Evolutionary conservation across 1,140 invertebrate species (phyloP), one percentile per base, ranked within the genome.

Genomic region (Zaprionus davidi): DNA sequence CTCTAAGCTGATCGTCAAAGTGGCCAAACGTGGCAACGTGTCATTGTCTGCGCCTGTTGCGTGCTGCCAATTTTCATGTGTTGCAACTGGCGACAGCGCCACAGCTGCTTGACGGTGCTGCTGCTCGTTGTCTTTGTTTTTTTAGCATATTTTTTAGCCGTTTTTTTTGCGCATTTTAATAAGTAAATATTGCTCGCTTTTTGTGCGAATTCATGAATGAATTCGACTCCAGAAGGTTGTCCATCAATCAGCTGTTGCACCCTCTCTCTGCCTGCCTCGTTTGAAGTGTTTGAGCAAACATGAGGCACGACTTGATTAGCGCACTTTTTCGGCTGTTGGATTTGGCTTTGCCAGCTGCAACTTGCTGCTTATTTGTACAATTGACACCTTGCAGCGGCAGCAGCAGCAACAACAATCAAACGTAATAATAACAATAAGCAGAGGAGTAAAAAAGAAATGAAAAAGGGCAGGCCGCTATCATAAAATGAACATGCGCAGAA

Each of bases 31-130:
- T 34, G 31, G 31, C 31, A 20, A 17, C 38, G 49, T 87, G 81
- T 87, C 84, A 84, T 86, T 73, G 31, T 34, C 31, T 34, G 38
- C 44, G 70, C 17, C 46, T 17, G 58, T 71, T 87, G 83, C 83
- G 84, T 87, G 83, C 38, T 78, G 82, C 44, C 82, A 85, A 85
- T 87, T 86, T 82, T 82, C 73, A 71, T 88, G 77, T 83, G 73
- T 46, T 81, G 84, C 84, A 87, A 90, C 81, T 90, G 84, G 26
- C 66, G 56, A 53, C 46, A 51, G 46, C 6, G 15, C 17, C 36
- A 67, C 82, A 86, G 82, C 82, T 85, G 82, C 70, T 69, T 81
- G 82, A 82, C 26, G 64, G 53, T 72, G 11, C 28, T 9, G 28
- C 2, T 31, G 7, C 7, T 9, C 28, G 1, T 71, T 81, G 70